A percentile compares a stretch with the other conserved stretches of the same genome.
These are phyloP conservation scores for Lucilia sericata DNA, from an alignment of 1,140 invertebrate species.

Conservation along the genomic window DNA sequence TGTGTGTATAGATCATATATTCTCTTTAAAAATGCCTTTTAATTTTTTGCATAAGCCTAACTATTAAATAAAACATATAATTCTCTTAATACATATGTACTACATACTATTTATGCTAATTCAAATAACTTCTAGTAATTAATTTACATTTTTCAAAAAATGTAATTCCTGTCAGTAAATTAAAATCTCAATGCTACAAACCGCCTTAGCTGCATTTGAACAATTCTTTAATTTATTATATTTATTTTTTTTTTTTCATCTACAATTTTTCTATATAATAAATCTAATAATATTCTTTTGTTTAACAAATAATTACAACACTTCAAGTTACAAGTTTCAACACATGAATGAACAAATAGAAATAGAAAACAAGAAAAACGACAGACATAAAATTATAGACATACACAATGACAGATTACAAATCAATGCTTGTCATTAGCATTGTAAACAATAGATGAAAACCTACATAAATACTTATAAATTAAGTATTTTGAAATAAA, in stretches of 20 bases:
- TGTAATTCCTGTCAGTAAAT: no score
- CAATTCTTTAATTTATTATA: no score
- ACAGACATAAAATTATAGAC: background rate
- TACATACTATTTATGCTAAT: no score
- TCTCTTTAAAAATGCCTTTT: no score
- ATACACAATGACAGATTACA: conserved; percentile 35
- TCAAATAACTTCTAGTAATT: no score
- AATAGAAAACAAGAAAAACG: background rate
- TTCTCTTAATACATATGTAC: no score
- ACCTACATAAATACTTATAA: background rate
- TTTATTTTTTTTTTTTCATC: background rate
- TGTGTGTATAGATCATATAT: no score
- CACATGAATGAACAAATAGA: background rate
- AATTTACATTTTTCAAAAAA: no score
- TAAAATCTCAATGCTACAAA: no score
- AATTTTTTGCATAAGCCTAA: no score
- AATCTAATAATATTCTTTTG: background rate
- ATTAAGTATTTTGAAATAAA: background rate
- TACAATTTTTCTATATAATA: background rate
- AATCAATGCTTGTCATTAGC: conserved; percentile 37
- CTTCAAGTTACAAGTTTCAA: background rate
- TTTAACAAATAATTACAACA: conserved; percentile 12
- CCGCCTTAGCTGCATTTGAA: no score
- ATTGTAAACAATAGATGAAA: background rate
- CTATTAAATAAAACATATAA: no score